Evolutionary conservation across 23 tunicate species (phyloP), one percentile per base, ranked within the genome.

Genomic region (Styela plicata): DNA sequence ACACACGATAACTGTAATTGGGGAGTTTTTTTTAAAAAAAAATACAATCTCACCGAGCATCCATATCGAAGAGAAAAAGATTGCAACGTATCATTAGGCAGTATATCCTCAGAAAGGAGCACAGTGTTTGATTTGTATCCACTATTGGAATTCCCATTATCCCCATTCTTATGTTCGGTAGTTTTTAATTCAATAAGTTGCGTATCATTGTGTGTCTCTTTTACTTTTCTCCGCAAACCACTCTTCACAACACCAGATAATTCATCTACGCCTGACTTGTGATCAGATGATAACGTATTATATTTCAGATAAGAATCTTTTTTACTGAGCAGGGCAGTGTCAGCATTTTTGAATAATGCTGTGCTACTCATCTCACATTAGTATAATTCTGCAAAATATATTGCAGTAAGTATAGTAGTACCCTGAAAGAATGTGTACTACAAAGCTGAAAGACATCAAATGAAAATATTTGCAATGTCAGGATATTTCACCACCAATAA

Each of bases 11-110:
- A n/a, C n/a, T n/a, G n/a, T n/a, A n/a, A n/a, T n/a, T n/a, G n/a
- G n/a, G n/a, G n/a, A n/a, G n/a, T n/a, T n/a, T n/a, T n/a, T n/a
- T n/a, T n/a, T n/a, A 26, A 26, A 19, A 21, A 79, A 79, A 27
- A 33, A 32, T 21, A 63, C 53, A 23, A 34, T 75, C 98, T 81
- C 76, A 93, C 98, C 22, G 87, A 84, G 71, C 98, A 93, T 33
- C 93, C 93, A 88, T 87, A 93, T 30, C 87, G 35, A 1, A 93
- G 71, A 2, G 98, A 92, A 82, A 93, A 84, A 19, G 98, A 93
- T 61, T 85, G 93, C 30, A 93, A 70, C 34, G 93, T 93, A 64
- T 93, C 98, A 2, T 71, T 85, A 25, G 91, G 84, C 61, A 75
- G 77, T 24, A 93, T 93, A 36, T 93, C 98, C 26, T 89, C 65